Evolutionary conservation across 2,797 vertebrate species (phyloP), one percentile per base, ranked within the genome.

Genomic region (Discoglossus pictus): DNA sequence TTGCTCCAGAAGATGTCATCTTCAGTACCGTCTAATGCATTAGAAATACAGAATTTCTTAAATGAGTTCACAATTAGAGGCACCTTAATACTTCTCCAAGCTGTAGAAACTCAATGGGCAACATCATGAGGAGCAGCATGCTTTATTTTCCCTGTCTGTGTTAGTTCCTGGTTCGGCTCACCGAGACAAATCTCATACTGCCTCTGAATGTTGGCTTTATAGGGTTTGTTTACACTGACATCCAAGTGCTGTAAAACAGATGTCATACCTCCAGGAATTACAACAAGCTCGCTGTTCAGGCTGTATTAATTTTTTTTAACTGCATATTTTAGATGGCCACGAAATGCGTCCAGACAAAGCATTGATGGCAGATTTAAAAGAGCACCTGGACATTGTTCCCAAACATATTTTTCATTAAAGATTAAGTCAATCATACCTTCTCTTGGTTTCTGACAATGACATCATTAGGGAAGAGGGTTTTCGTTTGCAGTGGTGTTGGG

Each of bases 211-310:
- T 2, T 2, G 2, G 42, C 42, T 44, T 1, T 44, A 17, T 16
- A 44, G 15, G 42, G 42, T 44, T 44, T 44, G 42, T 1, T 44
- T 6, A 44, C 42, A 2, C 42, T 2, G 11, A 44, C 42, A 44
- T 44, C 42, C 42, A 44, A 20, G 15, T n/a, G 42, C 42, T 44
- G 15, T 44, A 44, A 44, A 44, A 44, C 42, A 44, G 42, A 44
- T 17, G 42, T 44, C 2, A 44, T 44, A n/a, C 42, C 42, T 44
- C 42, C 42, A 17, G 42, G 42, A 44, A 44, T 17, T 16, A 44
- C 42, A n/a, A n/a, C n/a, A 44, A 44, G 42, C 11, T 17, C 42
- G 10, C 15, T 44, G 42, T 44, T 17, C 42, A 44, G 17, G 17
- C 17, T 44, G n/a, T n/a, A n/a, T n/a, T n/a, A n/a, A n/a, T n/a